phyloP scores from a whole-genome alignment of 2,888 invertebrate species.

The Dione vanillae region DNA sequence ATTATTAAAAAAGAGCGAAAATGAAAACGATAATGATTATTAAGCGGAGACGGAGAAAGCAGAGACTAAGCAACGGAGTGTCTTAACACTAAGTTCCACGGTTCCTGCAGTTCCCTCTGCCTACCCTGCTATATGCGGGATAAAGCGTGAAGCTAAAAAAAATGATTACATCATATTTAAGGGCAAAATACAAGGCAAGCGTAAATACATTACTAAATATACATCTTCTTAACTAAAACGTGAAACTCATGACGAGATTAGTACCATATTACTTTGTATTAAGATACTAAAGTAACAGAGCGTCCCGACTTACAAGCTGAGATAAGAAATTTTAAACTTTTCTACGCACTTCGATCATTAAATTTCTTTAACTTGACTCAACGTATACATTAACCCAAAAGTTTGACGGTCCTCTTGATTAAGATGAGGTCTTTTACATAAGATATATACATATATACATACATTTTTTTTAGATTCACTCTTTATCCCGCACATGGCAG shows the following conservation, averaged over 20 bases:
- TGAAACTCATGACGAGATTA: neutral
- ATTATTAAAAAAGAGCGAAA: too few species aligned
- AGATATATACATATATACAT: neutral
- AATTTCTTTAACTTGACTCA: constrained; percentile 41
- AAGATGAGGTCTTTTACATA: constrained; percentile 42
- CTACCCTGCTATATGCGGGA: too few species aligned
- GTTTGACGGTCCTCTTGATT: constrained; percentile 47
- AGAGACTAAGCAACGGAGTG: too few species aligned
- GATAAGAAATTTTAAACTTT: constrained; percentile 45
- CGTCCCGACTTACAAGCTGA: constrained; percentile 25
- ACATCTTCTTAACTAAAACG: neutral
- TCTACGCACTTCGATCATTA: constrained; percentile 40
- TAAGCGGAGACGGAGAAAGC: too few species aligned
- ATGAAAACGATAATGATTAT: neutral
- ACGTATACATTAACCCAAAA: constrained; percentile 49
- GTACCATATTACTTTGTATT: neutral
- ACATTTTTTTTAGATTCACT: too few species aligned
- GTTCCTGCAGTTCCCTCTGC: too few species aligned
- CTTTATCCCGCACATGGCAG: too few species aligned
- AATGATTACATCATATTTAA: too few species aligned
- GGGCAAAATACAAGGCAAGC: too few species aligned
- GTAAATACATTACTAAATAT: neutral
- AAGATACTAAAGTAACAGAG: neutral
- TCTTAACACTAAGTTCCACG: too few species aligned
- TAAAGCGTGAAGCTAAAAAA: too few species aligned